Evolutionary conservation across 1,140 invertebrate species (phyloP), one percentile per base, ranked within the genome.

Genomic region (Tribolium madens): DNA sequence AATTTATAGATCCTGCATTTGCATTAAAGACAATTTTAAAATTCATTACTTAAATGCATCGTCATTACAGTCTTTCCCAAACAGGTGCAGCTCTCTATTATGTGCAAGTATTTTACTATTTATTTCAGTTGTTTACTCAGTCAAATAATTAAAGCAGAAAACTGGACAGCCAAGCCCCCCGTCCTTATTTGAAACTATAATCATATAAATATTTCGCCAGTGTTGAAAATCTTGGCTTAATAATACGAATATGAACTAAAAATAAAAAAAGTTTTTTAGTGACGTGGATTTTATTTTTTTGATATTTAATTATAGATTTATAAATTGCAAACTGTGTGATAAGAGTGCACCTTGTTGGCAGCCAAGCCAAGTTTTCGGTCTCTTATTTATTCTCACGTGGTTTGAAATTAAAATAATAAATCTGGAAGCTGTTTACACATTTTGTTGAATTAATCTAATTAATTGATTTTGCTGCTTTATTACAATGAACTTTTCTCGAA

Each of bases 81-180:
- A 47, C 13, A 14, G 48, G 48, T 15, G 6, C n/a, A 50, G 15
- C 48, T 50, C 15, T 15, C 15, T 50, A 50, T 15, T 50, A 50
- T 14, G 48, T 50, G 36, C 36, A 42, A 4, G 36, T 42, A 42
- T 42, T 42, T 26, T 26, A 26, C 21, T 42, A 42, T 42, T 42
- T 42, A 42, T 42, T 42, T 42, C 9, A 50, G 13, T 15, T 50
- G 48, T 50, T 50, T 50, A 50, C 48, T 15, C 6, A 50, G 6
- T 14, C 48, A 42, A 42, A 50, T 50, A 50, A 50, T 50, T 50
- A 50, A 50, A 50, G 6, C 48, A 50, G 48, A 50, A 50, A 50
- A 50, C 48, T 50, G 48, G 48, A 50, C 15, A 14, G 48, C 48
- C 48, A 50, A 50, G 48, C 48, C 48, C 13, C 1, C 48, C 6